Evolutionary conservation across 2,113 vertebrate species (phyloP).

Genomic region (Synchiropus splendidus): DNA sequence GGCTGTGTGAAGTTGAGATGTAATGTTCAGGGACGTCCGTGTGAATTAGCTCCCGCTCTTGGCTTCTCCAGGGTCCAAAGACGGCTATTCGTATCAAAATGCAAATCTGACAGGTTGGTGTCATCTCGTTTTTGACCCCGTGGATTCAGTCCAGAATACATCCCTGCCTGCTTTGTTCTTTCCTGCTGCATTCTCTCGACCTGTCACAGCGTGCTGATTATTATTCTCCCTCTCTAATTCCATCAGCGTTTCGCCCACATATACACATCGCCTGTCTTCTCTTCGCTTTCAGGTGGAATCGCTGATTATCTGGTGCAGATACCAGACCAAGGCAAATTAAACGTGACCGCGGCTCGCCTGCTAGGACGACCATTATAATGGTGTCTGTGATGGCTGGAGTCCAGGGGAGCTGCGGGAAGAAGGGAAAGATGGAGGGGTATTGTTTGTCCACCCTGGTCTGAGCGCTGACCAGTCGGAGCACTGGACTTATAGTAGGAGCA

Average conservation of each 20-base stretch:
- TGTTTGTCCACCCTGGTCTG: too few relatives aligned
- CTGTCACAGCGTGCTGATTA: too few relatives aligned
- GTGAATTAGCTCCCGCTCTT: constrained; percentile 24
- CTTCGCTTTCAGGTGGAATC: constrained; percentile 47
- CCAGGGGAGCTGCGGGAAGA: constrained; percentile 24
- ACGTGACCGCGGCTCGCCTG: constrained; percentile 54
- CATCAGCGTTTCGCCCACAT: constrained; percentile 1
- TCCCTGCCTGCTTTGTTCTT: constrained; percentile 5
- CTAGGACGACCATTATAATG: constrained; percentile 58
- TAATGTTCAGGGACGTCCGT: constrained; percentile 12
- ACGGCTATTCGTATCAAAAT: constrained; percentile 55
- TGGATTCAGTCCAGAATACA: constrained; percentile 16
- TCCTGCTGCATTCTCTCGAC: background rate
- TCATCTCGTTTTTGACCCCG: constrained; percentile 21
- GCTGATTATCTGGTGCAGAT: constrained; percentile 60
- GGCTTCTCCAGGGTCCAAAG: constrained; percentile 29
- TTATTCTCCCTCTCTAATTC: constrained; percentile 15
- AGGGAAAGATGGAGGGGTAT: constrained; percentile 17
- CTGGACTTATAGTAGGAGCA: too few relatives aligned
- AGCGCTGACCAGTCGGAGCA: too few relatives aligned
- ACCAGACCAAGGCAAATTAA: constrained; percentile 60
- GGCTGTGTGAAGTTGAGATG: background rate
- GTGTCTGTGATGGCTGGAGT: constrained; percentile 58
- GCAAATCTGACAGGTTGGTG: constrained; percentile 43
- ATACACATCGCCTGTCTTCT: constrained; percentile 15